These are phyloP conservation scores for Phylloscopus whistleri DNA, from an alignment of 2,113 vertebrate species.

Conservation along the genomic window DNA sequence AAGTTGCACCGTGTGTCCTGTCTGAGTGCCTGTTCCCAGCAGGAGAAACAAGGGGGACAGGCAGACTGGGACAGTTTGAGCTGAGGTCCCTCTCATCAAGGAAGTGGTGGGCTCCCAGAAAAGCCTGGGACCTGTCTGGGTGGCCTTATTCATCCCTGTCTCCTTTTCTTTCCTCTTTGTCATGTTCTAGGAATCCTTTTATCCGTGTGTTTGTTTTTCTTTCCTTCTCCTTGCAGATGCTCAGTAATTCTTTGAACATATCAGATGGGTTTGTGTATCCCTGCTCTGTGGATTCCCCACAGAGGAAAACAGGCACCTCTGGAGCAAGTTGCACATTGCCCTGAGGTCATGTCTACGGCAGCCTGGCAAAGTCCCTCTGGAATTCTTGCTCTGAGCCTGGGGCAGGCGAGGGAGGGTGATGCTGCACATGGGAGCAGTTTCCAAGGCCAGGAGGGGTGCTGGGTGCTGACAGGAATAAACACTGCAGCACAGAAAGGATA, in stretches of 20 bases:
- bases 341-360: slow-evolving; percentile 50
- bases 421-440: neutral
- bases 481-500: neutral
- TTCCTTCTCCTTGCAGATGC: slow-evolving; percentile 56
- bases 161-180: slow-evolving; percentile 51
- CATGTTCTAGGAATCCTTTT: slow-evolving; percentile 64
- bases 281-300: neutral
- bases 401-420: neutral
- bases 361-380: neutral
- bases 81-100: neutral
- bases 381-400: neutral
- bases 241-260: slow-evolving; percentile 50
- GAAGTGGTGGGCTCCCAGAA: neutral
- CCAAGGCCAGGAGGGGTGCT: neutral
- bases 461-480: neutral
- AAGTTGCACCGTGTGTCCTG: neutral
- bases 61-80: neutral
- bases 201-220: slow-evolving; percentile 55
- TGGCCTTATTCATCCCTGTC: slow-evolving; percentile 56
- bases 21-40: neutral
- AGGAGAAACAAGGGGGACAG: neutral
- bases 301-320: slow-evolving; percentile 37
- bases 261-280: slow-evolving; percentile 29
- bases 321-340: neutral
- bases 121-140: slow-evolving; percentile 30